Evolutionary conservation across 1,140 invertebrate species (phyloP).

Genomic region (Eueides isabella): DNA sequence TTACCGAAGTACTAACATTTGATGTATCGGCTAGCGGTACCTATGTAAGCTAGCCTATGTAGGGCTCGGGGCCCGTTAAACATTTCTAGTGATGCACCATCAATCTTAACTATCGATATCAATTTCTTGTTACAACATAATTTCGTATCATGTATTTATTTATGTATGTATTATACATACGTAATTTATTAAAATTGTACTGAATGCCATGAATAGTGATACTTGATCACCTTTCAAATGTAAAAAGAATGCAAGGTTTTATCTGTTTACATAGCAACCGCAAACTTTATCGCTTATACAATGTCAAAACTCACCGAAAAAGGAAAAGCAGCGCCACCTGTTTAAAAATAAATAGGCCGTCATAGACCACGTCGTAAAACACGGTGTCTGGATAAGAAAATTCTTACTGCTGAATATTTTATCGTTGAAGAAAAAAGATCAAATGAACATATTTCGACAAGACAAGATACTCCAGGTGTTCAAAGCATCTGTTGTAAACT

Average conservation of each 20-base stretch:
- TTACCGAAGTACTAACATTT: constrained; percentile 62
- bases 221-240: constrained; percentile 42
- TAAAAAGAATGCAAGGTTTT: constrained; percentile 42
- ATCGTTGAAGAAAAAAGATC: constrained; percentile 47
- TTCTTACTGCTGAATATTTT: constrained; percentile 40
- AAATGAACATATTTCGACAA: constrained; percentile 48
- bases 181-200: constrained; percentile 34
- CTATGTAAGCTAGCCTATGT: constrained; percentile 64
- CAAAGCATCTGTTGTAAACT: constrained; percentile 44
- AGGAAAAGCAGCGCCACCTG: constrained; percentile 44
- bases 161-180: neutral
- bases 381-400: constrained; percentile 39
- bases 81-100: constrained; percentile 53
- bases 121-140: neutral
- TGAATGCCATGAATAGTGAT: constrained; percentile 38
- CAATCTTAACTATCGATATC: constrained; percentile 27
- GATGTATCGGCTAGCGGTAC: constrained; percentile 75
- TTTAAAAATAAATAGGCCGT: constrained; percentile 47
- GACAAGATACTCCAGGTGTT: constrained; percentile 44
- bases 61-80: constrained; percentile 69
- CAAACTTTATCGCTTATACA: constrained; percentile 44
- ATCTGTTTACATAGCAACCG: constrained; percentile 41
- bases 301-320: constrained; percentile 48
- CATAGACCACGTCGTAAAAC: constrained; percentile 43
- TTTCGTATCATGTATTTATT: neutral